Conservation (phyloP, 2,113 vertebrate species). For the Polypterus bichir region DNA sequence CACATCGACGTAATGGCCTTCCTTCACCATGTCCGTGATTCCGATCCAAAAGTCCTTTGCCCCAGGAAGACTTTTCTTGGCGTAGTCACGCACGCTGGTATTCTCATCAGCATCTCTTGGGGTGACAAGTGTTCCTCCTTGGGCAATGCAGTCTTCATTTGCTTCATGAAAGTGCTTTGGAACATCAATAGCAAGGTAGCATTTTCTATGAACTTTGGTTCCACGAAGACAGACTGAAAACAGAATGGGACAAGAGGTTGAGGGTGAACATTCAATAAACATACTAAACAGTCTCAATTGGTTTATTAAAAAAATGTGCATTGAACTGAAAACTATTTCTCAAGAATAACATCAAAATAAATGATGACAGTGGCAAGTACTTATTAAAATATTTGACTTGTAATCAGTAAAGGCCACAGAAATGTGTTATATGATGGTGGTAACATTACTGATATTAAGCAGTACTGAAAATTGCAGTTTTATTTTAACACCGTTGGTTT, state of each 20-base stretch:
- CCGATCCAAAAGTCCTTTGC: conserved; percentile 82
- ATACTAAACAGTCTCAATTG: too few species aligned
- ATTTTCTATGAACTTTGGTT: conserved; percentile 80
- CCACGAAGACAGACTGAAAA: conserved; percentile 87
- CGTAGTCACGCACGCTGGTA: conserved; percentile 65
- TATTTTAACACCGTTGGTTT: too few species aligned
- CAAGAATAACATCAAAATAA: too few species aligned
- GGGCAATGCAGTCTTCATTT: conserved; percentile 88
- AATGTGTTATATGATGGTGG: too few species aligned
- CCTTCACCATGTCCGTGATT: conserved; percentile 74
- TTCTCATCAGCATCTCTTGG: conserved; percentile 71
- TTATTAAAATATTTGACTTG: too few species aligned
- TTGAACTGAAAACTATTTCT: too few species aligned
- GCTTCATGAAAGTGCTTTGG: conserved; percentile 83
- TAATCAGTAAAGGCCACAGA: too few species aligned
- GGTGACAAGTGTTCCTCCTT: conserved; percentile 77
- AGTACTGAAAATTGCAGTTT: too few species aligned
- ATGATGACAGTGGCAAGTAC: too few species aligned
- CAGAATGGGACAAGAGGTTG: conserved; percentile 14
- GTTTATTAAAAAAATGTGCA: too few species aligned
- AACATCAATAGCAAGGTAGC: conserved; percentile 71
- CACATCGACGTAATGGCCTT: conserved; percentile 88
- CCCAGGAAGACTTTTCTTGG: conserved; percentile 58
- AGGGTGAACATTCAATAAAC: too few species aligned
- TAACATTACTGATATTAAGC: too few species aligned